Base-by-base conservation (phyloP, 2,113 vertebrate species). In the Oostethus manadensis region DNA sequence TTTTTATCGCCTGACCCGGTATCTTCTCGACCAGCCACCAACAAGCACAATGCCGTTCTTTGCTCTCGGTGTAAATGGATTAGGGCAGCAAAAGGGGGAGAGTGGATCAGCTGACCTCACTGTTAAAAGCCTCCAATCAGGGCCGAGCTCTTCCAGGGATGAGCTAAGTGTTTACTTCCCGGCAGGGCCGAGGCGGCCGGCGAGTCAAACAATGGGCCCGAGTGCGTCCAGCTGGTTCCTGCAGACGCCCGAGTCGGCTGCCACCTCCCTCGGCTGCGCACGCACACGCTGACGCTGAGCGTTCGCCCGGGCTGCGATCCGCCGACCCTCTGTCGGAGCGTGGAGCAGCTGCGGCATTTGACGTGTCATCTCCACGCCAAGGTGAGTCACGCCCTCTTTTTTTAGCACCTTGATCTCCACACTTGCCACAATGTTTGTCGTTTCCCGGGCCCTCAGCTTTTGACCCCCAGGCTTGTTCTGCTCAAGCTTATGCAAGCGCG, bases 281-380 rank as follows among this genome's bases (percentile, higher is more conserved):
- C 96, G 62, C 94, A 94, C 77, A 91, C 90, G 6, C 83, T 98
- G 67, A 95, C 93, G 0, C 86, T 88, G 10, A 89, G 82, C 75
- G 58, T 73, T 15, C 71, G n/a, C 56, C 79, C 84, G 0, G 87
- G 88, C 38, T 21, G 13, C 0, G 10, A 71, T 1, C 62, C 83
- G 23, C 80, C 73, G 13, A 86, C 47, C 82, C 82, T 93, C 74
- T 88, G 91, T 66, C 73, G 65, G 0, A 82, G 87, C 21, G 89
- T 94, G 18, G 81, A 29, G 65, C 87, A 91, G 58, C 89, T 94
- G 17, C 78, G 71, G 51, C 88, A 68, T 50, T 58, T 79, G 48
- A 81, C 86, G 53, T 51, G 65, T 62, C 86, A 87, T 65, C 72
- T 80, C 47, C 79, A 78, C 10, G 71, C 70, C 38, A 70, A 87